Evolutionary conservation across 2,888 invertebrate species (phyloP).

Genomic region (Epistrophe eligans): DNA sequence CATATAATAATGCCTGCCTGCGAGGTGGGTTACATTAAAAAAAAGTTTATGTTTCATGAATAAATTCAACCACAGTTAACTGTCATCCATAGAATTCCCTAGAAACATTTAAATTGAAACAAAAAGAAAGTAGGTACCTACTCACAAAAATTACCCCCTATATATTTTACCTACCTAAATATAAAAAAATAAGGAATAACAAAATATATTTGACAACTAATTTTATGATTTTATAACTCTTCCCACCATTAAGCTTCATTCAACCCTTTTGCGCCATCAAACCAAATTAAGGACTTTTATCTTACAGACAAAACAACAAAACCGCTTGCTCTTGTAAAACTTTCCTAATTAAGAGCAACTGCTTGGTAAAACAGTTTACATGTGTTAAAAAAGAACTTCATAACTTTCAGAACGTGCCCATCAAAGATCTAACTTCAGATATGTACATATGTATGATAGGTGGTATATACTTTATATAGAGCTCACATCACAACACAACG

Average conservation of each 20-base stretch:
- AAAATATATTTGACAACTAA: slow-evolving; percentile 3
- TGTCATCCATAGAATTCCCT: background rate
- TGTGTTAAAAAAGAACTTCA: slow-evolving; percentile 46
- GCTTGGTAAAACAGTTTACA: slow-evolving; percentile 23
- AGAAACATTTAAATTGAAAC: background rate
- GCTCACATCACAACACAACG: background rate
- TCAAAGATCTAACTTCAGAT: background rate
- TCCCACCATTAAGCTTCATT: background rate
- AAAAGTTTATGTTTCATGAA: background rate
- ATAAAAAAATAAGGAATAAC: background rate
- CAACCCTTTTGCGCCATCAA: background rate
- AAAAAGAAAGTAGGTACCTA: background rate
- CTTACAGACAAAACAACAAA: slow-evolving; percentile 9
- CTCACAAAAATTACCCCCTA: background rate
- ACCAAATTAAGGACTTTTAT: slow-evolving; percentile 19
- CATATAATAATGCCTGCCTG: background rate
- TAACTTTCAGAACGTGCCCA: slow-evolving; percentile 46
- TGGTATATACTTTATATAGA: background rate
- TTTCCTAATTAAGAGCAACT: slow-evolving; percentile 69
- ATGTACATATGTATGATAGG: too few species aligned
- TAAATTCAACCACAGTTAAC: background rate
- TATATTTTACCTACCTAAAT: background rate
- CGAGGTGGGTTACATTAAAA: background rate
- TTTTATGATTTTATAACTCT: slow-evolving; percentile 23
- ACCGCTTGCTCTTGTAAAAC: slow-evolving; percentile 41